These are phyloP conservation scores for Pristis pectinata DNA, from an alignment of 2,797 vertebrate species.

Conservation along the genomic window DNA sequence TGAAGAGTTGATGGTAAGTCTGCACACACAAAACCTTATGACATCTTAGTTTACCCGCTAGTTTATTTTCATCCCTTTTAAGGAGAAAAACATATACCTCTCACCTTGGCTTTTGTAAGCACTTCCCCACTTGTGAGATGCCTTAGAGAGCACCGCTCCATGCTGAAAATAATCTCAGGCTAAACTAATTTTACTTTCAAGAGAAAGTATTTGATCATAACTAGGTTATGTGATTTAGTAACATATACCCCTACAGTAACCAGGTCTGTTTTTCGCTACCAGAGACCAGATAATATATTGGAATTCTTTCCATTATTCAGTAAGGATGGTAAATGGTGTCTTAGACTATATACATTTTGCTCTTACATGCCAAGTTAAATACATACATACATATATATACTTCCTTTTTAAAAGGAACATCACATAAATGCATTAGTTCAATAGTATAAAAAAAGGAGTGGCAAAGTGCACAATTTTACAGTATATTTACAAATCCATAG, in stretches of 20 bases:
- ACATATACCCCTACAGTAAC: not conserved
- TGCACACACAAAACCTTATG: not conserved
- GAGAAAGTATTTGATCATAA: not conserved
- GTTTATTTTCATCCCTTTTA: not conserved
- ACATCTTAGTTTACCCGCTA: not conserved
- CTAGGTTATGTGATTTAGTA: not conserved
- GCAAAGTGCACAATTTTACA: slow-evolving; percentile 38
- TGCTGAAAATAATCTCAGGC: not conserved
- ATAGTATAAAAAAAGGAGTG: slow-evolving; percentile 32
- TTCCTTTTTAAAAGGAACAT: slow-evolving; percentile 37
- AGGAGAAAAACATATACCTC: not conserved
- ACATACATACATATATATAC: slow-evolving; percentile 30
- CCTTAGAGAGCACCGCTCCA: not conserved
- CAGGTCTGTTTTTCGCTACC: not conserved
- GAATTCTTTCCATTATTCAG: slow-evolving; percentile 13
- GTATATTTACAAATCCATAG: slow-evolving; percentile 38
- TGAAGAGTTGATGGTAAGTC: not conserved
- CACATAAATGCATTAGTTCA: slow-evolving; percentile 32
- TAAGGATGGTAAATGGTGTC: slow-evolving; percentile 22
- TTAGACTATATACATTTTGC: slow-evolving; percentile 35
- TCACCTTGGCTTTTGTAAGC: too few relatives aligned
- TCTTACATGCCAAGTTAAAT: slow-evolving; percentile 35
- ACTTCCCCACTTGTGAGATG: not conserved
- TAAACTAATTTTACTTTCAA: not conserved
- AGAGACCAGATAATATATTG: slow-evolving; percentile 17